Conservation (phyloP, 2,888 invertebrate genomes). For the Polyommatus icarus region DNA sequence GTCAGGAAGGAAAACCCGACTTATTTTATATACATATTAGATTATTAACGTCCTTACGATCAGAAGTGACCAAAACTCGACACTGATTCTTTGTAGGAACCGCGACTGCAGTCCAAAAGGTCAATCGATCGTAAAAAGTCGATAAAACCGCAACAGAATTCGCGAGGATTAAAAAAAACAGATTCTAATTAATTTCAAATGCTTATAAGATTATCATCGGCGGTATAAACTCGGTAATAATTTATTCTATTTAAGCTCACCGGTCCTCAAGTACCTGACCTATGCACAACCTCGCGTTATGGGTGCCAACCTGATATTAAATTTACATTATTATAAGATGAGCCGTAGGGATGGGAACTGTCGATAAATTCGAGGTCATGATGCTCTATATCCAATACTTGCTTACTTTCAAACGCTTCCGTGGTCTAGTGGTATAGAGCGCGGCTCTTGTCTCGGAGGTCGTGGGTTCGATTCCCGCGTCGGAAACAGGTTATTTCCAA, state of each 20-base stretch:
- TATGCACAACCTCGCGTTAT: slow-evolving; percentile 39
- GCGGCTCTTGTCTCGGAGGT: no score
- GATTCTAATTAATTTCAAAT: background rate
- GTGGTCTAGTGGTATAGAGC: no score
- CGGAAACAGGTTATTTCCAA: no score
- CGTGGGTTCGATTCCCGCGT: no score
- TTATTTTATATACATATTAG: no score
- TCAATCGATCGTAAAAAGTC: background rate
- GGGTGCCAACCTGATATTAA: slow-evolving; percentile 46
- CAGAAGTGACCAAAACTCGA: no score
- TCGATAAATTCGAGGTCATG: slow-evolving; percentile 13
- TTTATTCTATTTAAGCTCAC: slow-evolving; percentile 39
- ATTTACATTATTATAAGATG: slow-evolving; percentile 48
- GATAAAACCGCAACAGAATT: background rate
- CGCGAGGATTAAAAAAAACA: background rate
- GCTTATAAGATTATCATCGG: slow-evolving; percentile 18
- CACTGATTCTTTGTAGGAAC: background rate
- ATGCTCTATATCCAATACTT: background rate
- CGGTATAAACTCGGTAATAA: slow-evolving; percentile 33
- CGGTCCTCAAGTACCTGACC: slow-evolving; percentile 39
- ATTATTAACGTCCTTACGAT: no score
- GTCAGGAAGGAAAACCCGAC: no score
- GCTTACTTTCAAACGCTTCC: no score
- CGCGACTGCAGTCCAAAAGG: background rate
- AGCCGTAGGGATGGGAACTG: slow-evolving; percentile 2